Evolutionary conservation across 2,797 vertebrate genomes (phyloP), one percentile per base, ranked within the genome.

Genomic region (Cebuella pygmaea): DNA sequence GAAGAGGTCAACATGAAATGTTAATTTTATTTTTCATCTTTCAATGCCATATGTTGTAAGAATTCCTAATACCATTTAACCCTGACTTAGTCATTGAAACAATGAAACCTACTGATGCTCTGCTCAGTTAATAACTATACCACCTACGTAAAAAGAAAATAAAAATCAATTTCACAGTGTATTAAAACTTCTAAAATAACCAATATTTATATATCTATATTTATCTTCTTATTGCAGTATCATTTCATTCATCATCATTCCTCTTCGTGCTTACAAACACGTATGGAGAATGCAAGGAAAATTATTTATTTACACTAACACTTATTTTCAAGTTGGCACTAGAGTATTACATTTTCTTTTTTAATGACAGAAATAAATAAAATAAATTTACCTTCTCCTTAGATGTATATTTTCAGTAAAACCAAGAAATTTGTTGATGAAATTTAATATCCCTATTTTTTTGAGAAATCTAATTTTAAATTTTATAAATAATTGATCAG

Each of bases 401-500:
- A 12, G 22, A 39, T 97, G 0, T 75, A 94, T 67, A 95, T 98
- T 96, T 94, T 82, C 93, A 81, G 26, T 74, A 57, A 97, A 94
- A 89, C 1, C 24, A 96, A 82, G 61, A 24, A 98, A 93, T 93
- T 97, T 46, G 46, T 97, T 97, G 46, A 97, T 96, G 86, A 96
- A 92, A 98, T 97, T 95, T 90, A 97, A 96, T 96, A 36, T 94
- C 19, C 75, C 41, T 85, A 87, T 52, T 95, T 97, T 97, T 85
- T 78, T 13, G 97, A 39, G 3, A 61, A 55, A 93, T 7, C 93
- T 97, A 96, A 98, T 97, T 97, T 85, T 96, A 98, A 96, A 33
- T 96, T 97, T 97, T 97, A 96, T 96, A 97, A 98, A 93, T 98
- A 88, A 97, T 87, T 33, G 59, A 97, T 97, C 90, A 96, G 81